Evolutionary conservation across 2,797 vertebrate genomes (phyloP), one percentile per base, ranked within the genome.

Genomic region (Anguilla pacifica): DNA sequence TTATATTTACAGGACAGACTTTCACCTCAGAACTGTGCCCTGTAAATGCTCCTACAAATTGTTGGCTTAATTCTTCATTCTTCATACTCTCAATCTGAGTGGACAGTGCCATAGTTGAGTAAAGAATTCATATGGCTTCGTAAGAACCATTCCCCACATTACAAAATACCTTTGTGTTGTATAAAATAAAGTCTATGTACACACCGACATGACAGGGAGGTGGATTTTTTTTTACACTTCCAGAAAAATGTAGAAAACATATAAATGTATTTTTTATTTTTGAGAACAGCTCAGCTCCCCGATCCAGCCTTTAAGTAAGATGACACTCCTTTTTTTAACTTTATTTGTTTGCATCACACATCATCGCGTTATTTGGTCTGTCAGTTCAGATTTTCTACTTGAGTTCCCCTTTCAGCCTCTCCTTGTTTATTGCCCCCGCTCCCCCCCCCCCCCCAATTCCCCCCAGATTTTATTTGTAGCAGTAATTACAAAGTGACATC

Each of bases 401-500:
- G 87, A 89, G 89, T 89, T 87, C 90, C 94, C 93, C 92, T 91
- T 92, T 91, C 90, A 91, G 90, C 93, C 74, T 79, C 46, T 77
- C 28, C 53, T n/a, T 43, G 11, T 83, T 87, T 49, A 70, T 70
- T 55, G 11, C 84, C 6, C 3, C 4, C 11, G 83, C 19, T 11
- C 35, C 49, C 4, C 11, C 83, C 19, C 22, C 35, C 49, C 92
- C 91, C 51, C 51, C 51, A 6, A 6, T 92, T 92, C 92, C 92
- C 93, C 91, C 90, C 92, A 93, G 92, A 89, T 90, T 93, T 92
- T 94, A 91, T 94, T 94, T 94, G 93, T 92, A 93, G 91, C 93
- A 90, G 94, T 95, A 94, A 95, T 94, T 95, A 95, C 93, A 93
- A 95, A 94, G 92, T 95, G 94, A 94, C 94, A 94, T 93, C 91